A percentile compares a stretch with the other conserved stretches of the same genome.
phyloP scores from a whole-genome alignment of 2,888 invertebrate genomes.

The Syrphus vitripennis region DNA sequence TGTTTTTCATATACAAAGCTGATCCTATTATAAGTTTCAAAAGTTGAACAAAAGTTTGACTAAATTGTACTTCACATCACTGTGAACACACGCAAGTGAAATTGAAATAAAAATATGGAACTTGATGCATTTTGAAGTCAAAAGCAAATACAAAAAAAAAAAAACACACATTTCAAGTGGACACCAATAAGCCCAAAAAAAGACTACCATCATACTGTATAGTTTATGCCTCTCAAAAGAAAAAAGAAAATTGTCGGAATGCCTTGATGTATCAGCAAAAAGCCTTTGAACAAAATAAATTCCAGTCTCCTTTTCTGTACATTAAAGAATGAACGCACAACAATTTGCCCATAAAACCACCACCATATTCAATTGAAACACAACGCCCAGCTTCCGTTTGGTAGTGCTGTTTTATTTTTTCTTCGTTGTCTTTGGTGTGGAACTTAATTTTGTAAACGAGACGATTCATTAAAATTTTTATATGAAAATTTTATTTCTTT shows the following conservation, averaged over 20 bases:
- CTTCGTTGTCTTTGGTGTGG: neutral
- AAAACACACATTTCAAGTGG: slow-evolving; percentile 16
- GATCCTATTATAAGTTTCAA: no score
- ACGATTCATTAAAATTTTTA: slow-evolving; percentile 42
- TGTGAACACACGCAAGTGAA: slow-evolving; percentile 41
- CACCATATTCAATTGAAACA: slow-evolving; percentile 30
- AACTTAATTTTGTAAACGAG: slow-evolving; percentile 12
- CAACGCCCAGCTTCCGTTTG: slow-evolving; percentile 43
- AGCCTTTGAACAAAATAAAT: slow-evolving; percentile 11
- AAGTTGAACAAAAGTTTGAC: no score
- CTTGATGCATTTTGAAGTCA: slow-evolving; percentile 2
- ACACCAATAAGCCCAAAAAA: slow-evolving; percentile 17
- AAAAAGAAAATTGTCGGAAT: slow-evolving; percentile 32
- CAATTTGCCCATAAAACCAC: slow-evolving; percentile 11
- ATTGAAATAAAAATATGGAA: slow-evolving; percentile 25
- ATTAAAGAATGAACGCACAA: slow-evolving; percentile 7
- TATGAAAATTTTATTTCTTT: neutral
- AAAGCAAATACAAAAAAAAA: neutral
- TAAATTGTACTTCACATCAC: no score
- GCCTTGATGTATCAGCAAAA: slow-evolving; percentile 24
- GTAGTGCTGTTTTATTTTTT: neutral
- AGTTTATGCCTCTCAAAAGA: slow-evolving; percentile 5
- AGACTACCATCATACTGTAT: neutral
- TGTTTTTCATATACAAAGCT: no score
- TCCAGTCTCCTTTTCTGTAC: slow-evolving; percentile 21